Conservation (phyloP, 2,113 vertebrate species). For the Pachycephala philippinensis region DNA sequence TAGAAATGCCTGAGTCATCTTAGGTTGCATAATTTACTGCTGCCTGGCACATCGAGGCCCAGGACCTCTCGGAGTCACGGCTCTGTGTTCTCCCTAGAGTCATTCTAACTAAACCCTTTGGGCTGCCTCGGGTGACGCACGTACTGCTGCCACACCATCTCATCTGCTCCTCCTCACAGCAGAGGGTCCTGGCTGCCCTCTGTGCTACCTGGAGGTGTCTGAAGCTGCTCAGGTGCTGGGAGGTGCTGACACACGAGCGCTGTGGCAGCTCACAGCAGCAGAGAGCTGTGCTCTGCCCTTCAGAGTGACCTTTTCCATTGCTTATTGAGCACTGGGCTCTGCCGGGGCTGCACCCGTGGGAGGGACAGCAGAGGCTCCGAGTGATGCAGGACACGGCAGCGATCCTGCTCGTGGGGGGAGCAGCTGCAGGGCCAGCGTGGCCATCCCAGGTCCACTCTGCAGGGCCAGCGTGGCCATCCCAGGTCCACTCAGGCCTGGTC, state of each 20-base stretch:
- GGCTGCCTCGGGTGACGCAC: neutral
- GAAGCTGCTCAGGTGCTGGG: neutral
- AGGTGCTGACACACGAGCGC: neutral
- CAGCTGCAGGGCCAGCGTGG: neutral
- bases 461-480: neutral
- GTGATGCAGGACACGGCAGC: rapidly evolving
- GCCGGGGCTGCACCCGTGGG: neutral
- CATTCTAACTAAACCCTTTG: neutral
- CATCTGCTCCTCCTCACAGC: rapidly evolving
- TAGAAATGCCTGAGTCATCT: neutral
- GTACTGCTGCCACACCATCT: rapidly evolving
- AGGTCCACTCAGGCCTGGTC: neutral
- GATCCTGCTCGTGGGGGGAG: neutral
- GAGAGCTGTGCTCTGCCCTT: neutral
- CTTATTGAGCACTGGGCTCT: neutral
- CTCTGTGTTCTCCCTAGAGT: neutral
- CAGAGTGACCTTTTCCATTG: neutral
- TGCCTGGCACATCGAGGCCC: neutral
- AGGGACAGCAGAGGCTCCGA: neutral
- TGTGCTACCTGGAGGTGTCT: neutral
- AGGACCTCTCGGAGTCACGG: neutral
- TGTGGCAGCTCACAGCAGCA: neutral
- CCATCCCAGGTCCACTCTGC: neutral
- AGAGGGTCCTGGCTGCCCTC: neutral
- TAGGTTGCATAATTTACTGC: neutral